phyloP scores from a whole-genome alignment of 2,888 invertebrate species.

The Eristalis arbustorum region DNA sequence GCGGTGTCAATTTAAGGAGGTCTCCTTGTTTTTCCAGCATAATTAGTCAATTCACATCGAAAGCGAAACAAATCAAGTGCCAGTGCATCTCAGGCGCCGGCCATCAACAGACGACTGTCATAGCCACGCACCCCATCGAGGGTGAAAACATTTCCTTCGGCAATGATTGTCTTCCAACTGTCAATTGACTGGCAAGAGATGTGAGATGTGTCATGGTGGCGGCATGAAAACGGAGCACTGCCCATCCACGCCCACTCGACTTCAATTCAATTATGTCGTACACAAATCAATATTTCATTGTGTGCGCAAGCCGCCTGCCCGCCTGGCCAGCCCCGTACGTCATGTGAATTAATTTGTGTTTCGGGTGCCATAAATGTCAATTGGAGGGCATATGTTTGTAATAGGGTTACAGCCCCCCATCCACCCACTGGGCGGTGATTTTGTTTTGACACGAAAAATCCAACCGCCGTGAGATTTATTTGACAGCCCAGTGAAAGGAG shows the following conservation, averaged over 20 bases:
- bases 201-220: background rate
- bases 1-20: constrained; percentile 53
- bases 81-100: background rate
- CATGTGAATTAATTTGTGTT: constrained; percentile 60
- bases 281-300: constrained; percentile 59
- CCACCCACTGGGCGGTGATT: background rate
- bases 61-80: background rate
- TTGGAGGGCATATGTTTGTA: constrained; percentile 18
- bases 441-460: constrained; percentile 31
- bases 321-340: constrained; percentile 8
- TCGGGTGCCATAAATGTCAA: constrained; percentile 54
- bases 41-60: constrained; percentile 34
- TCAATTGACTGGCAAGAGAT: constrained; percentile 36
- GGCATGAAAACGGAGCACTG: background rate
- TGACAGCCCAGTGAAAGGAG: background rate
- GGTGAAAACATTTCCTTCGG: constrained; percentile 18
- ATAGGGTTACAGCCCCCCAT: constrained; percentile 9
- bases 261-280: constrained; percentile 51
- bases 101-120: background rate
- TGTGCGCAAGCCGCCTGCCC: background rate
- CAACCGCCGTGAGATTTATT: constrained; percentile 18
- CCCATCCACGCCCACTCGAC: constrained; percentile 14
- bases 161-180: constrained; percentile 45
- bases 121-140: background rate
- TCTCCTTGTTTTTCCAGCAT: background rate